Base-by-base conservation (phyloP, 2,797 vertebrate species). In the Channallabes apus region DNA sequence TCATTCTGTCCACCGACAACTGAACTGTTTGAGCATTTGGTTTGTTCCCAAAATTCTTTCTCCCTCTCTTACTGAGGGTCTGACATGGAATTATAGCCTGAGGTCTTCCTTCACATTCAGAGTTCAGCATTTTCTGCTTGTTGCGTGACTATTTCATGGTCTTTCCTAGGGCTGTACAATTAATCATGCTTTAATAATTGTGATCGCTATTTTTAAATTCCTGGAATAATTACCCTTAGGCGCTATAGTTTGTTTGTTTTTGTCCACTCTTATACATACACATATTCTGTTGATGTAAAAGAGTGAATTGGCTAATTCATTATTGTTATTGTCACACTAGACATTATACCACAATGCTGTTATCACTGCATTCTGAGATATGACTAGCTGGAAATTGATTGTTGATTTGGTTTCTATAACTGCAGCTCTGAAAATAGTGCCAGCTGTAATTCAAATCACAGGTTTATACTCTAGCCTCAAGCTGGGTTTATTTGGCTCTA, bases 11-110 rank as follows among this genome's bases (percentile, higher is more conserved):
- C 32, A 62, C 7, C 32, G 7, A 38, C 0, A 7, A 15, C 32
- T 38, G 6, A 27, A 59, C 27, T 61, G 14, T 41, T 22, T 29
- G 59, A 46, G 69, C 46, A 56, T 51, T 62, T 72, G 20, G 76
- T 78, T 58, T 88, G 76, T 83, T 88, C 72, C 80, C 80, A 68
- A 75, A 86, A 89, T 89, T 89, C 86, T 76, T 87, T 78, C 9
- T 15, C 32, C 62, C 76, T 32, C 22, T 46, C n/a, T 51, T 24
- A 61, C n/a, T 18, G 51, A 58, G 38, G 11, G 18, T 73, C 78
- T 24, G 56, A 73, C 24, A 11, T 82, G 84, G 69, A 89, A 82
- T 84, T 82, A 38, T 56, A 84, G 73, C 58, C 67, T 79, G 56
- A 9, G 61, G 8, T 79, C 68, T 54, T 82, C 22, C 62, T 20